Evolutionary conservation across 2,797 vertebrate species (phyloP), one percentile per base, ranked within the genome.

Genomic region (Hydrolagus colliei): DNA sequence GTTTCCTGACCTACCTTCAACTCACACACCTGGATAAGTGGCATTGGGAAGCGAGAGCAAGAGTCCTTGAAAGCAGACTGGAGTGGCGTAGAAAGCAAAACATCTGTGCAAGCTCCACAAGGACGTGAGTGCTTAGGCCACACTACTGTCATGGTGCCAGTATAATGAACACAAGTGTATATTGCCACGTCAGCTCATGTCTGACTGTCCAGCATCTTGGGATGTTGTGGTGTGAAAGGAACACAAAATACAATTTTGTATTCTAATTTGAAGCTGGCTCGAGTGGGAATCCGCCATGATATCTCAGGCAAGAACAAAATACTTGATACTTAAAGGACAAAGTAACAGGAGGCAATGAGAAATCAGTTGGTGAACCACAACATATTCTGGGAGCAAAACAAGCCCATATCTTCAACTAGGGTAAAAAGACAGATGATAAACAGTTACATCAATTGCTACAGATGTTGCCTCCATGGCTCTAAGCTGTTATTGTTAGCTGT

Each of bases 291-390:
- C 22, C 27, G 11, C n/a, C 22, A 27, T 27, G 13, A 80, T 35
- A 68, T 35, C n/a, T 16, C 14, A 14, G 4, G 63, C 32, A 8
- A 41, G 68, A 82, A 68, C 68, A 16, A 65, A 13, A 3, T 32
- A 68, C 65, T 27, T 20, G 18, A 82, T 16, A 1, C 35, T 82
- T 18, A 11, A 63, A 22, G 63, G n/a, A 79, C 22, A 63, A 22
- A 9, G 14, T 9, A 32, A 79, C 59, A 13, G 63, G 68, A 82
- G 2, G 14, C 27, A 67, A 73, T n/a, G 62, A 41, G 14, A 67
- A 82, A 77, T 82, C 22, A 82, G 8, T 14, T 82, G 35, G 79
- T 8, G n/a, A 80, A 80, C 32, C 9, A 79, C 22, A 35, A 20
- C 71, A 71, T 67, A 35, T 35, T 14, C 2, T 32, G 27, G 62